phyloP scores from a whole-genome alignment of 2,888 invertebrate genomes.

The Scotopteryx bipunctaria region DNA sequence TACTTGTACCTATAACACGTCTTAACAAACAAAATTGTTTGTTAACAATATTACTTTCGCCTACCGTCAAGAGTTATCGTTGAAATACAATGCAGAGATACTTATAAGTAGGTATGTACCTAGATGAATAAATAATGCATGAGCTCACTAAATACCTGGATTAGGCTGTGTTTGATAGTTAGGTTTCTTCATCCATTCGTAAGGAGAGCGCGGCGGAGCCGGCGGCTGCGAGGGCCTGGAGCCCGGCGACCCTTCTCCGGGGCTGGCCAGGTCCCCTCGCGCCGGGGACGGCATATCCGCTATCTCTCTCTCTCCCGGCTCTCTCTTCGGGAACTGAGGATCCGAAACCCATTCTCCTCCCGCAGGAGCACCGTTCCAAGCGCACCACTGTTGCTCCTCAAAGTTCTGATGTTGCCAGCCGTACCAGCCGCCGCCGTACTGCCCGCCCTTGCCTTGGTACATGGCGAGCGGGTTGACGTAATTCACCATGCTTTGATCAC shows the following conservation, averaged over 20 bases:
- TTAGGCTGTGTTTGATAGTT: constrained; percentile 93
- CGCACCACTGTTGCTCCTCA: constrained; percentile 84
- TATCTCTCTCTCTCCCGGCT: constrained; percentile 71
- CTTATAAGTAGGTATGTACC: too few species aligned
- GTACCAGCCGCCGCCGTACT: constrained; percentile 78
- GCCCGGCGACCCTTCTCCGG: constrained; percentile 79
- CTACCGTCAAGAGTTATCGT: constrained; percentile 10
- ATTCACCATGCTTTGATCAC: constrained; percentile 87
- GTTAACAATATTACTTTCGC: background rate
- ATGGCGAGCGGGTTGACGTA: constrained; percentile 88
- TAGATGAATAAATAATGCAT: background rate
- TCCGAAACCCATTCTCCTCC: constrained; percentile 78
- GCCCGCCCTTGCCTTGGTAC: constrained; percentile 86
- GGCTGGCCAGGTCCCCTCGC: constrained; percentile 82
- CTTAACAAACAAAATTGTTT: background rate
- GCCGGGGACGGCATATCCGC: constrained; percentile 76
- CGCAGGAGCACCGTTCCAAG: constrained; percentile 78
- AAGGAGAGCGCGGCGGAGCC: constrained; percentile 90
- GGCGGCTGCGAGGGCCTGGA: constrained; percentile 83
- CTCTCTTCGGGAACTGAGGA: constrained; percentile 73
- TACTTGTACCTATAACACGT: background rate
- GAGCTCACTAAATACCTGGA: constrained; percentile 84
- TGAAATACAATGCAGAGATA: too few species aligned
- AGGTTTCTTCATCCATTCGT: constrained; percentile 96
- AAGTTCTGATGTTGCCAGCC: constrained; percentile 79